Conservation (phyloP, 2,888 invertebrate genomes). For the Rhogogaster chlorosoma region DNA sequence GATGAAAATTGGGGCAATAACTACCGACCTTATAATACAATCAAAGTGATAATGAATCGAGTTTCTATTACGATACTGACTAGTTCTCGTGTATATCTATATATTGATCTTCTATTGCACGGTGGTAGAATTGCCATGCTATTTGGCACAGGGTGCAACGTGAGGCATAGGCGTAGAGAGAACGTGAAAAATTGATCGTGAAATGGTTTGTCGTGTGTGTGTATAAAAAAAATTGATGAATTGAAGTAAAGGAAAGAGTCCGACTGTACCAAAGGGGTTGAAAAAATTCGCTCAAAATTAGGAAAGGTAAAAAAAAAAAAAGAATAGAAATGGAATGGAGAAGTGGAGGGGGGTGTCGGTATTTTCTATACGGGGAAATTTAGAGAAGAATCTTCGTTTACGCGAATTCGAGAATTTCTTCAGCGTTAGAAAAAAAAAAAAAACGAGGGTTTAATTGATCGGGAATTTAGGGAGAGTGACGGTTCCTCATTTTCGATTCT, state of each 20-base stretch:
- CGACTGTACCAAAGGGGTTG: not conserved
- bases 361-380: too few relatives aligned
- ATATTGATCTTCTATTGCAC: conserved; percentile 62
- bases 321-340: not conserved
- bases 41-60: conserved; percentile 15
- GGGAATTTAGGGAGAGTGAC: too few relatives aligned
- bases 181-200: not conserved
- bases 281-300: not conserved
- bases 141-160: conserved; percentile 61
- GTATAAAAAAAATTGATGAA: not conserved
- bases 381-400: too few relatives aligned
- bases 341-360: not conserved
- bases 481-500: not conserved
- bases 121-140: not conserved
- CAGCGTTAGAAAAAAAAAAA: too few relatives aligned
- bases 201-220: not conserved
- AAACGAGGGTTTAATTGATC: too few relatives aligned
- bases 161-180: conserved; percentile 57
- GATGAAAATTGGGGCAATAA: not conserved
- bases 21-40: not conserved
- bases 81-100: conserved; percentile 57
- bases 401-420: too few relatives aligned
- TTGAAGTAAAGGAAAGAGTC: not conserved
- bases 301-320: too few relatives aligned
- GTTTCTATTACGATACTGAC: conserved; percentile 56